Conservation (phyloP, 2,797 vertebrate genomes). For the Phalanger gymnotis region DNA sequence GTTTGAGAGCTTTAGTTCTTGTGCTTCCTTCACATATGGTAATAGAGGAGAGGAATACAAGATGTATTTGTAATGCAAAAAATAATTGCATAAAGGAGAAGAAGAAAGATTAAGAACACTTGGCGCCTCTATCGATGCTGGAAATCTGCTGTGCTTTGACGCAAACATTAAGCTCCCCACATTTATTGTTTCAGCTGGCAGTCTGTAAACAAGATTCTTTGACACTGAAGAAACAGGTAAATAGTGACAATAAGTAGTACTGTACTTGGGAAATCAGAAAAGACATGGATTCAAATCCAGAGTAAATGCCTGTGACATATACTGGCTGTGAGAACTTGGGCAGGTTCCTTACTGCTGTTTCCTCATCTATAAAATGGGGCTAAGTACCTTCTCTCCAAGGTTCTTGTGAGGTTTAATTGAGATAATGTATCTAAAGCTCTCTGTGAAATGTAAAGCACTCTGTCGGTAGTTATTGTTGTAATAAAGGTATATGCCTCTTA, state of each 20-base stretch:
- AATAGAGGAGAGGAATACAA: conserved; percentile 40
- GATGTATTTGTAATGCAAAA: background rate
- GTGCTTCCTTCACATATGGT: conserved; percentile 17
- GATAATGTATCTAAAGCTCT: background rate
- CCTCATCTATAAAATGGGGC: background rate
- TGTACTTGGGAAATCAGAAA: conserved; percentile 18
- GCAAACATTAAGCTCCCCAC: conserved; percentile 46
- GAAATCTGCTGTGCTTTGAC: conserved; percentile 66
- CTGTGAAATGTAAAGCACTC: background rate
- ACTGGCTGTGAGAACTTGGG: background rate
- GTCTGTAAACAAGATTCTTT: conserved; percentile 43
- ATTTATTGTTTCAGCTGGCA: conserved; percentile 46
- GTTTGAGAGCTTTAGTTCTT: conserved; percentile 36
- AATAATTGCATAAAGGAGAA: conserved; percentile 34
- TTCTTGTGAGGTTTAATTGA: background rate
- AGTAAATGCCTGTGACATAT: conserved; percentile 55
- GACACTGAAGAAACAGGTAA: conserved; percentile 23
- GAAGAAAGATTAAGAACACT: background rate
- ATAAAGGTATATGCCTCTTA: background rate
- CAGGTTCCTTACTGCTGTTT: background rate
- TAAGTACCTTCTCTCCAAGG: background rate
- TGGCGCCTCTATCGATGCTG: conserved; percentile 33
- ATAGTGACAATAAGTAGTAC: conserved; percentile 21
- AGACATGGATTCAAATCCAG: conserved; percentile 48
- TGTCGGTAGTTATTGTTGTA: background rate